Evolutionary conservation across 2,888 invertebrate genomes (phyloP).

Genomic region (Clostera curtula): DNA sequence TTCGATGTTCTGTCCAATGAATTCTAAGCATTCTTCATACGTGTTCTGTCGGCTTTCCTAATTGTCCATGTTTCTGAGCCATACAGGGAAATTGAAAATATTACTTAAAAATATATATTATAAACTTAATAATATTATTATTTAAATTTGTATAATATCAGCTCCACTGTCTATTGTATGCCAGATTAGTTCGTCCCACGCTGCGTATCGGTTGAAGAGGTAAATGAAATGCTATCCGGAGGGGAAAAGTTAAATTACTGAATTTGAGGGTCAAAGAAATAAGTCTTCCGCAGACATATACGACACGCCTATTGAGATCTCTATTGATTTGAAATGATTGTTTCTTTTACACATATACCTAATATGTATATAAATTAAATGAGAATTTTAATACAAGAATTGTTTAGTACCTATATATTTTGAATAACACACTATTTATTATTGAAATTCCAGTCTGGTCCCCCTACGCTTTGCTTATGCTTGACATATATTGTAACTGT

Average conservation of each 20-base stretch:
- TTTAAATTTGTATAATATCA: constrained; percentile 6
- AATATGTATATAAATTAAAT: constrained; percentile 4
- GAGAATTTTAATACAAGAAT: constrained; percentile 16
- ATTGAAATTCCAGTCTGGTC: no score
- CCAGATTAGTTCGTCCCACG: constrained; percentile 73
- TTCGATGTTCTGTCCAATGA: no score
- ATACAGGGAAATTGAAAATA: no score
- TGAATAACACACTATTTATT: no score
- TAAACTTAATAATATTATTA: no score
- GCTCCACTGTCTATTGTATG: constrained; percentile 42
- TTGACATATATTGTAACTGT: no score
- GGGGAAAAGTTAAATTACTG: constrained; percentile 76
- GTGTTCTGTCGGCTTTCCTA: no score
- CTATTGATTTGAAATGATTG: constrained; percentile 55
- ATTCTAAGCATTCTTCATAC: no score
- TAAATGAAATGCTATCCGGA: constrained; percentile 75
- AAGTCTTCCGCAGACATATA: constrained; percentile 61
- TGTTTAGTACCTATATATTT: no score
- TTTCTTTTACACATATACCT: constrained; percentile 19
- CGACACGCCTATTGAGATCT: constrained; percentile 47
- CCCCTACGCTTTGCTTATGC: no score
- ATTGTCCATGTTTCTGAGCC: no score
- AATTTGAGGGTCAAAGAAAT: constrained; percentile 75
- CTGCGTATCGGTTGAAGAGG: constrained; percentile 75
- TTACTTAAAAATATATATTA: no score